A percentile compares a stretch with the other conserved stretches of the same genome.
These are phyloP conservation scores for Shinisaurus crocodilurus DNA, from an alignment of 2,113 vertebrate genomes.

Conservation along the genomic window DNA sequence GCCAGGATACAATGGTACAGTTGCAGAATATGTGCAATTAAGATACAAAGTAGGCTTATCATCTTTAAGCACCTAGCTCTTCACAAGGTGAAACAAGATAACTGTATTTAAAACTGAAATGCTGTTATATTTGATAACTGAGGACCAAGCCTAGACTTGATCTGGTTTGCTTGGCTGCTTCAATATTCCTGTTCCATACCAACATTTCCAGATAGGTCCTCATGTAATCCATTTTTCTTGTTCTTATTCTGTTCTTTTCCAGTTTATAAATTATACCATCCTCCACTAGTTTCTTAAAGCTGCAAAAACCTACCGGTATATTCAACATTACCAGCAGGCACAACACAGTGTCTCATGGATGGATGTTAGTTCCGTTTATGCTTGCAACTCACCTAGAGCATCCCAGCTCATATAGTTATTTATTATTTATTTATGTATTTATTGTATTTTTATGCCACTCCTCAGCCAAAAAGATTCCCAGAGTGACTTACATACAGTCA, in stretches of 20 bases:
- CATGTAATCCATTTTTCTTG: neutral
- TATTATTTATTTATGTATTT: no score
- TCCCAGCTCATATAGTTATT: neutral
- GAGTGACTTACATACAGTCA: no score
- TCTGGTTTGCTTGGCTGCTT: neutral
- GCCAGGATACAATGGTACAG: slow-evolving; percentile 94
- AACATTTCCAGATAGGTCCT: neutral
- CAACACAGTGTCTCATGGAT: neutral
- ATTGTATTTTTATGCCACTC: no score
- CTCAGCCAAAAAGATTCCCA: no score
- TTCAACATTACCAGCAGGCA: neutral
- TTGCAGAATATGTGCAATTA: neutral
- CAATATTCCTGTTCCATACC: neutral
- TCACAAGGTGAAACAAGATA: neutral
- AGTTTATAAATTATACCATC: neutral
- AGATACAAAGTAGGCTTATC: neutral
- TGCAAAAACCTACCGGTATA: neutral
- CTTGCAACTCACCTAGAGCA: neutral
- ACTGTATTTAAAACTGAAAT: neutral
- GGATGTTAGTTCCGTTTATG: neutral
- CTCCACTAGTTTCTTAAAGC: neutral
- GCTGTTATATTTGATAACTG: neutral
- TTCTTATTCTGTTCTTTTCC: neutral
- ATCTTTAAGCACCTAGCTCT: neutral
- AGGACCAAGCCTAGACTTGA: neutral